A percentile compares a stretch with the other conserved stretches of the same genome.
Conservation (phyloP, 2,888 invertebrate species). For the Biston betularia region DNA sequence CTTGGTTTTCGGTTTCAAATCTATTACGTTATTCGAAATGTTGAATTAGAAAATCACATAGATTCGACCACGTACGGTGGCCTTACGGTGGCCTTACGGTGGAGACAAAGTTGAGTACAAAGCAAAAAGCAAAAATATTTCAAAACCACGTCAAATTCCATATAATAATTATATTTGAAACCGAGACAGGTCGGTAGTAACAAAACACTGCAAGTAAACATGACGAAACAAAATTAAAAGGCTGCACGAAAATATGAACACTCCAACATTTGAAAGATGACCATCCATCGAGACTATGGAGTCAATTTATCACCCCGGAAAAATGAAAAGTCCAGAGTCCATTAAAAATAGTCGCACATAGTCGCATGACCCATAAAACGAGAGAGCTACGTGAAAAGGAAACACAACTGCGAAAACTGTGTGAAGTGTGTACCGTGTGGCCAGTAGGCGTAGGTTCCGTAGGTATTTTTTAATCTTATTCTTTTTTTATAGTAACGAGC, state of each 20-base stretch:
- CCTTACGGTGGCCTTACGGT: too few relatives aligned
- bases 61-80: too few relatives aligned
- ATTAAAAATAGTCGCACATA: slow-evolving; percentile 85
- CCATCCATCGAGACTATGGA: slow-evolving; percentile 79
- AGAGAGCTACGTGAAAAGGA: slow-evolving; percentile 79
- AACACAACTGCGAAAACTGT: slow-evolving; percentile 77
- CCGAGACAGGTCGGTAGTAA: too few relatives aligned
- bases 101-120: too few relatives aligned
- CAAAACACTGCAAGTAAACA: slow-evolving; percentile 16
- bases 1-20: too few relatives aligned
- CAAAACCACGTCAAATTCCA: too few relatives aligned
- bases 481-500: background rate
- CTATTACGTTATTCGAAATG: too few relatives aligned
- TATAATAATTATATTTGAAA: too few relatives aligned
- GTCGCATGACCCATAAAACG: slow-evolving; percentile 85
- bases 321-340: slow-evolving; percentile 81
- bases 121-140: too few relatives aligned
- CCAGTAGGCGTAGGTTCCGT: slow-evolving; percentile 50
- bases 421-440: slow-evolving; percentile 41
- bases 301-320: slow-evolving; percentile 83
- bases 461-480: background rate
- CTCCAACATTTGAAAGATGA: slow-evolving; percentile 70
- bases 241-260: slow-evolving; percentile 61
- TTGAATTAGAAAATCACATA: too few relatives aligned
- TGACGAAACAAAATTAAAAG: slow-evolving; percentile 49